Evolutionary conservation across 2,888 invertebrate species (phyloP), one percentile per base, ranked within the genome.

Genomic region (Pristionchus japonicus): DNA sequence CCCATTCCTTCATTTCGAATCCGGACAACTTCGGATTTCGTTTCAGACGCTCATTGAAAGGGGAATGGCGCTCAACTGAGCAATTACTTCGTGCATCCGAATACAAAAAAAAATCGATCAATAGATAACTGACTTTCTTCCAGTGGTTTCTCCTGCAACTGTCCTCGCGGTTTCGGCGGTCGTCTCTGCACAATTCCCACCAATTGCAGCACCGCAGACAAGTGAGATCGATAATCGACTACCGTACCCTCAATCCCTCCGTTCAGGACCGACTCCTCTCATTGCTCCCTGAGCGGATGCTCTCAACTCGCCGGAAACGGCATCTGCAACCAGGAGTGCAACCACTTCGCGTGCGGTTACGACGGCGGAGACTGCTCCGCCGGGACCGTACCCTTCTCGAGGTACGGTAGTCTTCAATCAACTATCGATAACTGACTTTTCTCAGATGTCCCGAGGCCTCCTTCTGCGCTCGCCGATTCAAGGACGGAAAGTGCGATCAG

Each of bases 331-430:
- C 97, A 97, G 89, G 98, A 98, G 0, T 99, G 99, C 95, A 98
- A 99, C 95, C 98, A 97, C 93, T 97, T 97, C 7, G 98, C 97
- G 93, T 99, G 99, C 95, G 97, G 97, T 94, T 99, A 98, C 98
- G 99, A 99, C 93, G 99, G 99, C 0, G 95, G 98, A 89, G 99
- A 99, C 94, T 93, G 93, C 70, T 90, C 90, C 9, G 92, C 91
- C 27, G 88, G 86, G 40, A 88, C 88, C 27, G 70, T 88, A 67
- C 77, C 77, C 61, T 80, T 87, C 80, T 27, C 64, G 20, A 77
- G 82, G 64, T 74, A 86, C 98, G 0, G 95, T 97, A 17, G 97
- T 97, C 88, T n/a, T n/a, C 20, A 13, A 49, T 49, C 7, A 34
- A 17, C 20, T 27, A 83, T 83, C 52, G 34, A 49, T 20, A n/a